phyloP scores from a whole-genome alignment of 2,888 invertebrate species.

The Amphipoea lucens region DNA sequence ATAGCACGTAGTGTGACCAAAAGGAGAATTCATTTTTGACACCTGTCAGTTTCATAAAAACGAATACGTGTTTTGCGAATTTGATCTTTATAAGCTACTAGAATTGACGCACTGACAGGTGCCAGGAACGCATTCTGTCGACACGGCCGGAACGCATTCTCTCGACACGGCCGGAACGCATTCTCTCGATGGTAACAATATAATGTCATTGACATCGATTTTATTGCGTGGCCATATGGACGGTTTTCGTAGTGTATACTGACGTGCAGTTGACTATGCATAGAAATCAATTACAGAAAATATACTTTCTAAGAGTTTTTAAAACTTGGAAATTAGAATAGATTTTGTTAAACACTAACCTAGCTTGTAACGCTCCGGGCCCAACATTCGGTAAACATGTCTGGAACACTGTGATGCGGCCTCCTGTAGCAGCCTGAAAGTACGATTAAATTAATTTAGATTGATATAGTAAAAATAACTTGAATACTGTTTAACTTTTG shows the following conservation, averaged over 20 bases:
- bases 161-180: no score
- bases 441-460: neutral
- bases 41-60: no score
- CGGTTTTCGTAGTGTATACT: neutral
- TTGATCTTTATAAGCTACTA: no score
- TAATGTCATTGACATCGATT: neutral
- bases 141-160: no score
- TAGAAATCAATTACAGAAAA: neutral
- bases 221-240: neutral
- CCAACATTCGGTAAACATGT: constrained; percentile 96
- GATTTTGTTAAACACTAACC: constrained; percentile 79
- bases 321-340: neutral
- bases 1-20: neutral
- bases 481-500: neutral
- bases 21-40: no score
- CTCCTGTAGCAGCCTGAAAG: constrained; percentile 95
- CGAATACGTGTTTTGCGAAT: no score
- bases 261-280: neutral
- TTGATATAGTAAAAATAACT: neutral
- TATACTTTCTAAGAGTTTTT: neutral
- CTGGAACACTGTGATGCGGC: constrained; percentile 98
- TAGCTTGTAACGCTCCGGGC: constrained; percentile 95
- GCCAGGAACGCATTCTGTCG: no score
- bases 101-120: no score
- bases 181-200: neutral